Evolutionary conservation across 2,797 vertebrate genomes (phyloP).

Genomic region (Merluccius polli): DNA sequence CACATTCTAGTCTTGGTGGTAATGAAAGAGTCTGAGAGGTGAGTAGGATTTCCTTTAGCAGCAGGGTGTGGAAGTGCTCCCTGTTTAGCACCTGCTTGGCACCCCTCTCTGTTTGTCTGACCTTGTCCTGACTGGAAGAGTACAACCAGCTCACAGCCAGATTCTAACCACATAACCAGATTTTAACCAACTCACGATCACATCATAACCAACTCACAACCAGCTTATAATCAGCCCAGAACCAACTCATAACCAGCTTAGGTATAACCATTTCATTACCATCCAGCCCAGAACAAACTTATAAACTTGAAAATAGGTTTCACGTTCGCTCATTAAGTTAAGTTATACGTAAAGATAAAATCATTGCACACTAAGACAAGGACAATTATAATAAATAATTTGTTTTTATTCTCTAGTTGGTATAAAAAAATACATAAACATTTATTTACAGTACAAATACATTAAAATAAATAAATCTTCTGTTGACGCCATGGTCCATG

Average conservation of each 20-base stretch:
- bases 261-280: neutral
- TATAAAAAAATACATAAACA: slow-evolving; percentile 52
- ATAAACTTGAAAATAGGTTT: neutral
- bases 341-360: accelerated
- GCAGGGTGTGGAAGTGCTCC: neutral
- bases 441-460: slow-evolving; percentile 46
- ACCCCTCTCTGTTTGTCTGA: neutral
- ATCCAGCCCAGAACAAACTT: neutral
- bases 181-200: neutral
- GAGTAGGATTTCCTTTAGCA: neutral
- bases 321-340: neutral
- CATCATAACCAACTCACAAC: neutral
- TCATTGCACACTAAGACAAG: neutral
- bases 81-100: neutral
- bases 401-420: slow-evolving; percentile 51
- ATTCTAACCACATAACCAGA: neutral
- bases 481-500: neutral
- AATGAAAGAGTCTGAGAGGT: neutral
- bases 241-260: neutral
- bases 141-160: neutral
- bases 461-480: slow-evolving; percentile 36
- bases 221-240: neutral
- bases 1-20: neutral
- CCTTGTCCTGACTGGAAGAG: neutral
- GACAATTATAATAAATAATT: slow-evolving; percentile 39